A percentile compares a stretch with the other conserved stretches of the same genome.
phyloP scores from a whole-genome alignment of 2,113 vertebrate species.

The Amphiprion ocellaris region DNA sequence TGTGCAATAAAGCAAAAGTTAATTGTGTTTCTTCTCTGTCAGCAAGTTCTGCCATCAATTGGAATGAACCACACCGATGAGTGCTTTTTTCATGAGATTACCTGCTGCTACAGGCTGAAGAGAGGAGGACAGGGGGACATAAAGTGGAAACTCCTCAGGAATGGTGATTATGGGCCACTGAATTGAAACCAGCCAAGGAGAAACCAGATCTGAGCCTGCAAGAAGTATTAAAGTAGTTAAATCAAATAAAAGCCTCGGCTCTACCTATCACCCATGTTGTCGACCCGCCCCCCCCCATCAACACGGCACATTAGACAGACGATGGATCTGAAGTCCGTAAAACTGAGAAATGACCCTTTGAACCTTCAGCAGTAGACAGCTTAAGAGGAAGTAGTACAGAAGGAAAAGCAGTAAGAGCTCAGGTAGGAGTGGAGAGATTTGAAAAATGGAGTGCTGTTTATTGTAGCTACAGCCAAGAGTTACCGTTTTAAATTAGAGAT shows the following conservation, averaged over 20 bases:
- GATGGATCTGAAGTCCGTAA: constrained; percentile 70
- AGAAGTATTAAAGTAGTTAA: constrained; percentile 75
- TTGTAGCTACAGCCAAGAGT: constrained; percentile 41
- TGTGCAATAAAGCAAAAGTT: not conserved
- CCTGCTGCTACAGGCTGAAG: constrained; percentile 59
- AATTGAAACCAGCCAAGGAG: constrained; percentile 75
- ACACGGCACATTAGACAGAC: constrained; percentile 61
- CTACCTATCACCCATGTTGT: constrained; percentile 68
- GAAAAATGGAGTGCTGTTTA: constrained; percentile 60
- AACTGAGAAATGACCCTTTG: constrained; percentile 69
- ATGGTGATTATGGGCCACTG: constrained; percentile 69
- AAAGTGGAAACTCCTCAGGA: constrained; percentile 67
- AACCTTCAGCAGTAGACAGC: constrained; percentile 53
- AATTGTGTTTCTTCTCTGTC: constrained; percentile 26
- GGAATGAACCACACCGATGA: constrained; percentile 35
- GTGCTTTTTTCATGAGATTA: constrained; percentile 57
- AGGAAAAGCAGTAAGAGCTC: constrained; percentile 25
- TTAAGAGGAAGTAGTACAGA: constrained; percentile 44
- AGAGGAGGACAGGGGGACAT: constrained; percentile 58
- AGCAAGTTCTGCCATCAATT: constrained; percentile 39
- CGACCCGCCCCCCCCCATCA: constrained; percentile 41
- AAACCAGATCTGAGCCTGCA: constrained; percentile 75
- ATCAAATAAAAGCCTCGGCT: constrained; percentile 62
- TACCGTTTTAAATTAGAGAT: constrained; percentile 40
- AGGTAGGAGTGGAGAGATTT: constrained; percentile 43